Evolutionary conservation across 2,797 vertebrate species (phyloP).

Genomic region (Halcyon badia): DNA sequence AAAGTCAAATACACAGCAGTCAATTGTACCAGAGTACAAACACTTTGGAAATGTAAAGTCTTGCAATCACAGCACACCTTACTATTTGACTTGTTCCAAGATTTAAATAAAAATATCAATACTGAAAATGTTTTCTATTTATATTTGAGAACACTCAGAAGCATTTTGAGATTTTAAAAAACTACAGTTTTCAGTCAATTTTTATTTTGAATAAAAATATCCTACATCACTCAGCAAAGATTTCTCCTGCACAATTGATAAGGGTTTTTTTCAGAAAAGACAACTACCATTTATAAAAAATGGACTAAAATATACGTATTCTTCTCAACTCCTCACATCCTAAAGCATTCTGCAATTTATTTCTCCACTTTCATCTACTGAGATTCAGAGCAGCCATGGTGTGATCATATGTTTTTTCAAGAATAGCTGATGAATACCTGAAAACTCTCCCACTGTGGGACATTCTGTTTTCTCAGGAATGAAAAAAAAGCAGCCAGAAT

Average conservation of each 20-base stretch:
- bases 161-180: conserved; percentile 11
- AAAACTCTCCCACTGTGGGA: conserved; percentile 74
- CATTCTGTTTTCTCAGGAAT: conserved; percentile 72
- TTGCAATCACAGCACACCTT: neutral
- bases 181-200: conserved; percentile 21
- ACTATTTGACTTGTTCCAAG: neutral
- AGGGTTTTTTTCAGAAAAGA: conserved; percentile 69
- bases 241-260: conserved; percentile 37
- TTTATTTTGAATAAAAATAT: conserved; percentile 67
- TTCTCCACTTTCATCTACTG: conserved; percentile 63
- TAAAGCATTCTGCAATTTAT: conserved; percentile 74
- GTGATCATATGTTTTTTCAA: conserved; percentile 81
- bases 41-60: neutral
- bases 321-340: conserved; percentile 24
- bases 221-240: conserved; percentile 11
- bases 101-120: neutral
- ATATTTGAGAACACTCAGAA: conserved; percentile 15
- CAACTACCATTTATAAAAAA: conserved; percentile 70
- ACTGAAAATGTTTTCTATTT: neutral
- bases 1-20: neutral
- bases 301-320: conserved; percentile 56
- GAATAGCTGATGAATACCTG: conserved; percentile 79
- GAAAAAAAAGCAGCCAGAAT: conserved; percentile 56
- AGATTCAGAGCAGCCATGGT: conserved; percentile 72
- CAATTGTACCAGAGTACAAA: neutral